These are phyloP conservation scores for Oryzias woworae DNA, from an alignment of 2,113 vertebrate species.

Conservation along the genomic window DNA sequence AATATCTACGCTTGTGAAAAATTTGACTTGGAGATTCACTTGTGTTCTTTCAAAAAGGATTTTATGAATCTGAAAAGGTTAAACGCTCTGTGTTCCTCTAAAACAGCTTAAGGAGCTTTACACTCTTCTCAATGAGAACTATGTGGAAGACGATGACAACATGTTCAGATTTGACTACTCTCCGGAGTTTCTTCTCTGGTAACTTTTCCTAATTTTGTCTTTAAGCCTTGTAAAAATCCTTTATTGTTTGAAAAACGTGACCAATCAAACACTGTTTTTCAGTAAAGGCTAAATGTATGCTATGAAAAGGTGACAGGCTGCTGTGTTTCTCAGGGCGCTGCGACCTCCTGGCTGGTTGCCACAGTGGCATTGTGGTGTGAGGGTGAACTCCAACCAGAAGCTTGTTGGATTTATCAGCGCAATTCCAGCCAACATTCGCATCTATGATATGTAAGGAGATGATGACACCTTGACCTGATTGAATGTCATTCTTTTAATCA, in stretches of 20 bases:
- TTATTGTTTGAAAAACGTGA: background rate
- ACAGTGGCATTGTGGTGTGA: conserved; percentile 97
- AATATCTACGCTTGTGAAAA: too few relatives aligned
- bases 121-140: conserved; percentile 97
- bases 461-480: too few relatives aligned
- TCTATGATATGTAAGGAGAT: conserved; percentile 90
- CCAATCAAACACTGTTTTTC: background rate
- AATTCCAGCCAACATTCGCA: conserved; percentile 91
- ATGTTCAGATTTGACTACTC: conserved; percentile 99
- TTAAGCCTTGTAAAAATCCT: background rate
- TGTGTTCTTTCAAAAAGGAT: background rate
- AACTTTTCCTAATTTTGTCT: conserved; percentile 43
- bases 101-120: conserved; percentile 95
- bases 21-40: too few relatives aligned
- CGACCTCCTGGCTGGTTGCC: conserved; percentile 96
- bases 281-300: background rate
- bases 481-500: too few relatives aligned
- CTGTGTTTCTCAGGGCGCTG: conserved; percentile 81
- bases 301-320: background rate
- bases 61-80: background rate
- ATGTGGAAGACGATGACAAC: conserved; percentile 98
- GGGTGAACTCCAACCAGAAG: conserved; percentile 96
- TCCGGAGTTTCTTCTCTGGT: conserved; percentile 96
- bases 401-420: conserved; percentile 98
- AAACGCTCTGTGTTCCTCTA: background rate